Evolutionary conservation across 2,113 vertebrate genomes (phyloP).

Genomic region (Okapia johnstoni): DNA sequence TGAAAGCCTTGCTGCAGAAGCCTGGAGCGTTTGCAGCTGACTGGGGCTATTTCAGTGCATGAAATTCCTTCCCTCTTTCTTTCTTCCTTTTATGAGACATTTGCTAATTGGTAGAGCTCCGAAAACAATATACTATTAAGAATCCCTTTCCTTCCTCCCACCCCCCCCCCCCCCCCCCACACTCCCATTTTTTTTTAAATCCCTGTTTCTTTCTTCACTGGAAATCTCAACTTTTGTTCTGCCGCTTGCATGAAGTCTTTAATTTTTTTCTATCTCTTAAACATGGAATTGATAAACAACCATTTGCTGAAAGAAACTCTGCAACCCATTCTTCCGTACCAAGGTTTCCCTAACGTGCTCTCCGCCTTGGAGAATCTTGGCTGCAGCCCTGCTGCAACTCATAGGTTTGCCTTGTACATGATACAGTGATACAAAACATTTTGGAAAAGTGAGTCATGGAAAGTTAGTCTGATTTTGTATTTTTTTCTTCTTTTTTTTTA

Average conservation of each 20-base stretch:
- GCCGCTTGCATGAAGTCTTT: neutral
- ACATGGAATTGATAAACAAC: neutral
- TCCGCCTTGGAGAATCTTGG: neutral
- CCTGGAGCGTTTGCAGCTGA: conserved; percentile 84
- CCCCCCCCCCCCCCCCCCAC: neutral
- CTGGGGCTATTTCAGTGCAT: conserved; percentile 66
- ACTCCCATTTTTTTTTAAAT: neutral
- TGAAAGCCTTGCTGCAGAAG: conserved; percentile 52
- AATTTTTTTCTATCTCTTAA: conserved; percentile 30
- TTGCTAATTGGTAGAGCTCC: conserved; percentile 78
- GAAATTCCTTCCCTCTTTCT: conserved; percentile 69
- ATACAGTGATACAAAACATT: conserved; percentile 42
- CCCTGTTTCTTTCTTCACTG: neutral
- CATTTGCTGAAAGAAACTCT: neutral
- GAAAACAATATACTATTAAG: conserved; percentile 67
- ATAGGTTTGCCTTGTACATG: neutral
- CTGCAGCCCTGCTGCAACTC: neutral
- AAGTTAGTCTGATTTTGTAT: conserved; percentile 19
- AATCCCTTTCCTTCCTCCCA: conserved; percentile 43
- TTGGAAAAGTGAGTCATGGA: conserved; percentile 55
- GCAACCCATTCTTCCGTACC: neutral
- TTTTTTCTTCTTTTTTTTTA: neutral
- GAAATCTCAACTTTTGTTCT: conserved; percentile 44
- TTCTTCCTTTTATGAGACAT: conserved; percentile 61
- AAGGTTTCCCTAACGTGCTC: neutral